Conservation (phyloP, 2,888 invertebrate species). For the Pandemis cinnamomeana region DNA sequence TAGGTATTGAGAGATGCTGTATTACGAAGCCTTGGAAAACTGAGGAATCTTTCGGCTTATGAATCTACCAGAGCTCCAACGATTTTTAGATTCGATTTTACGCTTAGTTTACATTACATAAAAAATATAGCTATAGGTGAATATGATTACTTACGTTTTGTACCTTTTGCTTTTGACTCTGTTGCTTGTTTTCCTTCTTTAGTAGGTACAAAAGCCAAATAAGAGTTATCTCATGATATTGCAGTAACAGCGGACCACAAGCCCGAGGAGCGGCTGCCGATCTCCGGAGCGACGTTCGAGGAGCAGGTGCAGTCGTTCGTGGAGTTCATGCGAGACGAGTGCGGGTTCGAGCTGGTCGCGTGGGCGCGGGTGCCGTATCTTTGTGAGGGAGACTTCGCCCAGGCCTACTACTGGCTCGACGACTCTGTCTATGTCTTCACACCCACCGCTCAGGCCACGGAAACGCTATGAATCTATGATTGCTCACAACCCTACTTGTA, state of each 20-base stretch:
- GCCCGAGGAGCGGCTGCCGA: slow-evolving; percentile 88
- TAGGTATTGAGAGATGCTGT: too few species aligned
- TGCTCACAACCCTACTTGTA: neutral
- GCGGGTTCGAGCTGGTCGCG: slow-evolving; percentile 90
- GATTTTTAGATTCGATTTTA: too few species aligned
- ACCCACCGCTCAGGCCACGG: slow-evolving; percentile 45
- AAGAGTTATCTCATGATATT: slow-evolving; percentile 37
- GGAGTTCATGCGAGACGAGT: slow-evolving; percentile 82
- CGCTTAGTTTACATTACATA: too few species aligned
- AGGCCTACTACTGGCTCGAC: slow-evolving; percentile 95
- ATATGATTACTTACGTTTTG: too few species aligned
- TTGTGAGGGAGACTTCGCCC: slow-evolving; percentile 97
- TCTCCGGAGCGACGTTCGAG: slow-evolving; percentile 88
- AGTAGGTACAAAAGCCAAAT: too few species aligned
- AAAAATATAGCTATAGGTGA: too few species aligned
- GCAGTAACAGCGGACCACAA: slow-evolving; percentile 88
- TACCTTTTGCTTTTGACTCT: too few species aligned
- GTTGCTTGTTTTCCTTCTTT: too few species aligned
- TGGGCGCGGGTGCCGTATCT: slow-evolving; percentile 98
- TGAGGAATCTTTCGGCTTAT: too few species aligned
- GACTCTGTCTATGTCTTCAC: slow-evolving; percentile 94
- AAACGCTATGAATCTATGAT: neutral
- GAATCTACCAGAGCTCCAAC: too few species aligned
- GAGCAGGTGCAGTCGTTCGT: slow-evolving; percentile 92
- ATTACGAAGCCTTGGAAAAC: too few species aligned